These are phyloP conservation scores for Condylura cristata DNA, from an alignment of 2,113 vertebrate species.

Conservation along the genomic window DNA sequence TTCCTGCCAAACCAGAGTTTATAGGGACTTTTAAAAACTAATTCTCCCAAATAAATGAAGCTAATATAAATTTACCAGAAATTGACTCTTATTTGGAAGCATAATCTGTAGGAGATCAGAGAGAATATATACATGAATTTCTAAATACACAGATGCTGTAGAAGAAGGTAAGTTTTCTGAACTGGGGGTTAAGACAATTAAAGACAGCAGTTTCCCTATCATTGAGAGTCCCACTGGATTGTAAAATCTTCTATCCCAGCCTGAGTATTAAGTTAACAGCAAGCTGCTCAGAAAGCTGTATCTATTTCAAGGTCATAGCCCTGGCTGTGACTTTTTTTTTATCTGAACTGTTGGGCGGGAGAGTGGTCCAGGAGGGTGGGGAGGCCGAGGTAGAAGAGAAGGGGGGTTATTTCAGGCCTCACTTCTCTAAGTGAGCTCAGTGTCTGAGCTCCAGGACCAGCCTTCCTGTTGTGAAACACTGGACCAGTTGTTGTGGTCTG, in stretches of 20 bases:
- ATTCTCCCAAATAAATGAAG: not conserved
- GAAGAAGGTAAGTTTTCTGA: slow-evolving; percentile 49
- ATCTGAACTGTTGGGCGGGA: not conserved
- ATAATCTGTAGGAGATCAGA: not conserved
- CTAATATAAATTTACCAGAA: not conserved
- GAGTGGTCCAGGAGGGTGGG: not conserved
- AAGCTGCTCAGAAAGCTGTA: slow-evolving; percentile 59
- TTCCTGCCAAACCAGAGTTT: not conserved
- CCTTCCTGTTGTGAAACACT: slow-evolving; percentile 83
- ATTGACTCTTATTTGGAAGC: not conserved
- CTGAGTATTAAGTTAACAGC: slow-evolving; percentile 65
- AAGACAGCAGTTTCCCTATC: slow-evolving; percentile 65
- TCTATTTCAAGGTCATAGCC: slow-evolving; percentile 62
- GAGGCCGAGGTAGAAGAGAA: slow-evolving; percentile 16
- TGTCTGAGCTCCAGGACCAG: slow-evolving; percentile 70
- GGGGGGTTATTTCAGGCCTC: slow-evolving; percentile 83
- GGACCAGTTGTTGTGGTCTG: slow-evolving; percentile 75
- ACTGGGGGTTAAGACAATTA: slow-evolving; percentile 50
- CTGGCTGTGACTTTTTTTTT: not conserved
- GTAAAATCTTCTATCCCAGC: slow-evolving; percentile 20
- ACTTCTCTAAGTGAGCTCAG: slow-evolving; percentile 74
- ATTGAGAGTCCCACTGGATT: slow-evolving; percentile 38
- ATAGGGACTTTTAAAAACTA: not conserved
- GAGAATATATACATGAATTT: not conserved
- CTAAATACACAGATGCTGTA: not conserved